phyloP scores from a whole-genome alignment of 2,797 vertebrate genomes.

The Hippoglossus hippoglossus region DNA sequence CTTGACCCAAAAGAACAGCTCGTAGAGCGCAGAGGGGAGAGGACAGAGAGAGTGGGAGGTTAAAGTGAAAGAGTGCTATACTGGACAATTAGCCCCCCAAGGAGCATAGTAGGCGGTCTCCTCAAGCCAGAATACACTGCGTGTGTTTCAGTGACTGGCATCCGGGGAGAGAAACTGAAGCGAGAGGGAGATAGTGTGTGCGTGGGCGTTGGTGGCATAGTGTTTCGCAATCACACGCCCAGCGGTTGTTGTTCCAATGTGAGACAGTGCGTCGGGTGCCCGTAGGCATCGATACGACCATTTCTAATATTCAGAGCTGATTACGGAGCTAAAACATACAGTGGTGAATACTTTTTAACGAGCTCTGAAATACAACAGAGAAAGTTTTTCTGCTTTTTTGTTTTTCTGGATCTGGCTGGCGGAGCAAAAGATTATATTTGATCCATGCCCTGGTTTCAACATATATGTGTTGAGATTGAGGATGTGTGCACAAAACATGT shows the following conservation, averaged over 20 bases:
- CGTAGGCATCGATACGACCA: constrained; percentile 60
- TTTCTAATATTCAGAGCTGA: constrained; percentile 77
- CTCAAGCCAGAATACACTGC: constrained; percentile 46
- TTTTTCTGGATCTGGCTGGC: constrained; percentile 52
- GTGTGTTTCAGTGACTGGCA: constrained; percentile 35
- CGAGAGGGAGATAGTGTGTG: constrained; percentile 20
- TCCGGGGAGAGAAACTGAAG: constrained; percentile 17
- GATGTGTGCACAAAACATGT: constrained; percentile 12
- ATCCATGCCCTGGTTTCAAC: constrained; percentile 20
- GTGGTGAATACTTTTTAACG: constrained; percentile 74
- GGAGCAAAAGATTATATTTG: constrained; percentile 39
- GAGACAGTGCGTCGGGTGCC: constrained; percentile 58
- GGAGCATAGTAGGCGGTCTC: constrained; percentile 71
- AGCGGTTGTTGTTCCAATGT: constrained; percentile 67
- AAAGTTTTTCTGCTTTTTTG: constrained; percentile 64
- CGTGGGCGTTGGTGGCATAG: neutral
- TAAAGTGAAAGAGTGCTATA: constrained; percentile 41
- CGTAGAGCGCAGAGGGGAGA: constrained; percentile 39
- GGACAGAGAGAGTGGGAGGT: constrained; percentile 58
- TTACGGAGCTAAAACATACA: constrained; percentile 54
- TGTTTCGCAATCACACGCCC: constrained; percentile 63
- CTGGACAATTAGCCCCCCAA: constrained; percentile 77
- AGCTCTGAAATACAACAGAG: constrained; percentile 65
- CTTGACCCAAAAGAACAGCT: constrained; percentile 42
- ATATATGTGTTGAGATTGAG: constrained; percentile 13